Base-by-base conservation (phyloP, 2,888 invertebrate species). In the Papilio protenor region DNA sequence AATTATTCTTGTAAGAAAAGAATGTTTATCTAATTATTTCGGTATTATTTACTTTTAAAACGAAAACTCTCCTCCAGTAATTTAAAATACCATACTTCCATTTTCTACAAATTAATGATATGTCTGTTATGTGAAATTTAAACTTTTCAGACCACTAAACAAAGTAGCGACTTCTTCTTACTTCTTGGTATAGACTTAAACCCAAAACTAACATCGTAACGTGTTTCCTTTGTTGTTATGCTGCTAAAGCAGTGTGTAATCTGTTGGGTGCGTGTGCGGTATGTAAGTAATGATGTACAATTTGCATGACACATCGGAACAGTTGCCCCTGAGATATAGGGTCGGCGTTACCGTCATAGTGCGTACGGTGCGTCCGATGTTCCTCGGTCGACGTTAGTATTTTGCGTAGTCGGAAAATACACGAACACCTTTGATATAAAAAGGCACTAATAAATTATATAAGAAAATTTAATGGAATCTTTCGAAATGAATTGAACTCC, bases 291-390 rank as follows among this genome's bases (percentile, higher is more conserved):
- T 66, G 66, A 66, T 69, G 45, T 40, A 1, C 66, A 69, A 69
- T 69, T 66, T 45, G 66, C 21, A 69, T 69, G 66, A 69, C 66
- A 45, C 66, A 45, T 33, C n/a, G n/a, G n/a, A 69, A 45, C 66
- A 45, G 45, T 69, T 69, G 66, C 66, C 66, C 66, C 66, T 40
- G 45, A 69, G 21, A 69, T 45, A 40, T 66, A 69, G 21, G 66
- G 66, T n/a, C n/a, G n/a, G 66, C 11, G 21, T 69, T 45, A 69
- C 66, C 66, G 66, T 45, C 12, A 21, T 18, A 21, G 21, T 21
- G 21, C 45, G n/a, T 69, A 45, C 66, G 66, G n/a, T 40, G 66
- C 45, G 45, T 45, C 66, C 66, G n/a, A n/a, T 66, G n/a, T n/a
- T 12, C 45, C 45, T 69, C n/a, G 66, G 3, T 11, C 66, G 16